These are phyloP conservation scores for Equus przewalskii DNA, from an alignment of 2,113 vertebrate species.

Conservation along the genomic window DNA sequence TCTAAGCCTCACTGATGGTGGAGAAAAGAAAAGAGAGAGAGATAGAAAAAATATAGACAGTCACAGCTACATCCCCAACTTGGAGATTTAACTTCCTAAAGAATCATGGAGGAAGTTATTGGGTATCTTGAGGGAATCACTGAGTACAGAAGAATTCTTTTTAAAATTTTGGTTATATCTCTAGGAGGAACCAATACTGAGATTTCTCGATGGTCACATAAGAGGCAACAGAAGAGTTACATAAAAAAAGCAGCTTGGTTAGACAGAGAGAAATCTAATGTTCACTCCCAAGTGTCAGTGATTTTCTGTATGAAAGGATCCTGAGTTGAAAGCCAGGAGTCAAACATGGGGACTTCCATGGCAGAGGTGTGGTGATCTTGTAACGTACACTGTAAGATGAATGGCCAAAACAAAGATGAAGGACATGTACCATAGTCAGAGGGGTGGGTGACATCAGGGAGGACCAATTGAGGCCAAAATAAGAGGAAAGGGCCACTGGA, in stretches of 20 bases:
- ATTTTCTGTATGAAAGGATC: background rate
- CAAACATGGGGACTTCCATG: fast-evolving
- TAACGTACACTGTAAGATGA: background rate
- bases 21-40: background rate
- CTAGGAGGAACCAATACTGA: background rate
- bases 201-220: background rate
- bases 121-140: background rate
- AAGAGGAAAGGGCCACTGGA: background rate
- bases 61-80: fast-evolving
- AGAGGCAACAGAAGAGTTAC: background rate
- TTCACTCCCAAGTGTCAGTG: background rate
- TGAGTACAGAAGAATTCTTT: background rate
- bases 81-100: background rate
- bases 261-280: background rate
- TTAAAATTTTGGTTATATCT: background rate
- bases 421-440: background rate
- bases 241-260: background rate
- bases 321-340: background rate
- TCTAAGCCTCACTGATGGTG: background rate
- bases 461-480: fast-evolving
- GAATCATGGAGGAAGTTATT: background rate
- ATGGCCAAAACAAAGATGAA: too few species aligned
- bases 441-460: too few species aligned
- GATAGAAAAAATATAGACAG: background rate
- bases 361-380: background rate